Base-by-base conservation (phyloP, 2,113 vertebrate species). In the Cheirogaleus medius region DNA sequence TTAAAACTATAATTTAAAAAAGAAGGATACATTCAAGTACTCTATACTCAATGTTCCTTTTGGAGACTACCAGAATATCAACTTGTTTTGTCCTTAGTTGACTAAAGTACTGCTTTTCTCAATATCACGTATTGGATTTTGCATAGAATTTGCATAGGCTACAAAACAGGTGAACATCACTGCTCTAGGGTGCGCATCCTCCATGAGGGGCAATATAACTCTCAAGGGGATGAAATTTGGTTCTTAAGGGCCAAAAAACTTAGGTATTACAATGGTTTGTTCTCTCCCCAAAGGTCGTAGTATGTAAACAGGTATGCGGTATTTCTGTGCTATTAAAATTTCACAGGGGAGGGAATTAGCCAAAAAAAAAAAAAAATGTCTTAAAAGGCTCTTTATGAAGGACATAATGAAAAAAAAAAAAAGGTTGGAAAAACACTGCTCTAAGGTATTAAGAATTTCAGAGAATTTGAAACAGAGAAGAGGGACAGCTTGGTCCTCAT, bases 251-350 rank as follows among this genome's bases (percentile, higher is more conserved):
- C 18, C 42, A 58, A 76, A 95, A 76, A 94, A 71, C 49, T 80
- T 84, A 44, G 12, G 5, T 85, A 71, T 29, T 84, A 17, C 29
- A 32, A 27, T 52, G 13, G 5, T 74, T 60, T 76, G 29, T 32
- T 71, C 21, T 10, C 8, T 42, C 29, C 68, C 37, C 44, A 20
- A 85, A 85, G 82, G 4, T 54, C 60, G 60, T 21, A 54, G 27
- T 18, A 88, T n/a, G 83, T 90, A 86, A 74, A 73, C 10, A 71
- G 8, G n/a, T 83, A 83, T 69, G 39, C 42, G 84, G 47, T 78
- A 54, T 95, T 94, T 95, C 54, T 81, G 34, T 80, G 23, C 8
- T 80, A 86, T 71, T 87, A 85, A 95, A 90, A 87, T 90, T 81
- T 96, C 27, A 74, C 54, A 0, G 18, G 8, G 29, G 11, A 8